Evolutionary conservation across 2,113 vertebrate species (phyloP), one percentile per base, ranked within the genome.

Genomic region (Hippocampus zosterae): DNA sequence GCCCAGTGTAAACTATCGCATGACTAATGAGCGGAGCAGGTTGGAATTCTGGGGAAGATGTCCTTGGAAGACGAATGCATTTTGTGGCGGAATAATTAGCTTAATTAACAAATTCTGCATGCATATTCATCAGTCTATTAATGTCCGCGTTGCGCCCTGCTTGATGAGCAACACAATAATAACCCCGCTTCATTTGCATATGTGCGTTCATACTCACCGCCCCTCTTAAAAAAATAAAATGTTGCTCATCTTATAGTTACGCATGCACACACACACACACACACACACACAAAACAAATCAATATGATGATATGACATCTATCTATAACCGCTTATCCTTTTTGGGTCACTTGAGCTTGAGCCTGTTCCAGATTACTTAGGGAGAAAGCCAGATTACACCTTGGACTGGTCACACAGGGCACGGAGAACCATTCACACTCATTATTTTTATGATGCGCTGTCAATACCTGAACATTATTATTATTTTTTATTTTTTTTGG

Each of bases 71-170:
- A 97, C 94, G 81, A 96, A 97, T 98, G 96, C 85, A 96, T 97
- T 98, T 98, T 96, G 60, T 95, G 95, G 95, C 95, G 97, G 95
- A 97, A 97, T 97, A 97, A 98, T 98, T 98, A 98, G 97, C 95
- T 98, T 97, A 96, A 98, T 98, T 98, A 98, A 93, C 92, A 93
- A 93, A 92, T 90, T 88, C 52, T 81, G 73, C 92, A 93, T 93
- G 91, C 90, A 93, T 93, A 93, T 93, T 93, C 92, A 93, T 97
- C 95, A 97, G 95, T 94, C 95, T 95, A 96, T 98, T 98, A 96
- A 97, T 96, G 96, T 96, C 95, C 94, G 92, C 95, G 33, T 29
- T 94, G 93, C 90, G 94, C 91, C 93, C 95, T 93, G 95, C 95
- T 95, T 96, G 96, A 96, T 94, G 95, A 96, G 95, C 95, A 95